Evolutionary conservation across 2,797 vertebrate species (phyloP), one percentile per base, ranked within the genome.

Genomic region (Discoglossus pictus): DNA sequence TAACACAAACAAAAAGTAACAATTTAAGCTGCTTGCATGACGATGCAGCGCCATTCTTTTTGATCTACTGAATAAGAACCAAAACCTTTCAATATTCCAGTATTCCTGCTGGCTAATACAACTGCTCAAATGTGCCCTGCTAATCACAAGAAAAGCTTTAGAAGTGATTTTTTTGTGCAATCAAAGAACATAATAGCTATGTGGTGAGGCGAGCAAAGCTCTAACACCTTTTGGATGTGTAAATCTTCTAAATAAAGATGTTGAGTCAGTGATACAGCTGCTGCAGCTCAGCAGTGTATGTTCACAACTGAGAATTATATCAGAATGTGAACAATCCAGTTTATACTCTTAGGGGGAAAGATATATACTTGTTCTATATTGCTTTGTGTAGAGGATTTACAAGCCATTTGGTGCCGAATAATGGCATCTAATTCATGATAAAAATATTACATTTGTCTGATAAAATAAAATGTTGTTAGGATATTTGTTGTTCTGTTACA

Each of bases 201-300:
- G 51, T 24, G 13, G 12, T 34, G 13, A 23, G 25, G 62, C 62
- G 27, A 55, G 35, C 27, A 65, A 15, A 25, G 18, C 18, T 39
- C 42, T 55, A 25, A 25, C 51, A 65, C 53, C 25, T 65, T 42
- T 36, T 36, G 25, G 24, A 65, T 54, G 62, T 65, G 62, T 24
- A 42, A 54, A 54, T 53, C 27, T 65, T 54, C 39, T 65, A 65
- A 55, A 46, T 65, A 65, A 55, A 47, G 31, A 55, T 27, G n/a
- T 65, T 39, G 38, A 55, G 36, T 65, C 62, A 65, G 24, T 38
- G 62, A 31, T 46, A 47, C 12, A 34, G 51, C 40, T 15, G 51
- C 62, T 55, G 52, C 13, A 23, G 11, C 12, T 50, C 11, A 17
- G 12, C 23, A 24, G 23, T 13, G 10, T 15, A 23, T 50, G 7